Evolutionary conservation across 2,113 vertebrate genomes (phyloP), one percentile per base, ranked within the genome.

Genomic region (Engystomops pustulosus): DNA sequence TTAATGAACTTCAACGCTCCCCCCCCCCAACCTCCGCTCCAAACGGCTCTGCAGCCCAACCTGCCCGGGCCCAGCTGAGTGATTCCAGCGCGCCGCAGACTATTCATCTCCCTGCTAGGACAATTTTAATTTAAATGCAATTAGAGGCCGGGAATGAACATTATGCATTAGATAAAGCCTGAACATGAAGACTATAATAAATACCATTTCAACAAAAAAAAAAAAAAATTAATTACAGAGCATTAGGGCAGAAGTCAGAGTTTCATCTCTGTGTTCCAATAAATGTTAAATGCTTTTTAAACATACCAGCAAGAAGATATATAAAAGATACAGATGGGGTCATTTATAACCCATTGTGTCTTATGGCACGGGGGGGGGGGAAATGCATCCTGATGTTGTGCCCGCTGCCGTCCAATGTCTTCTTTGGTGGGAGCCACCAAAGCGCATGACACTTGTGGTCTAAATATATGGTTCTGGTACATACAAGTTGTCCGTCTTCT

Each of bases 81-180:
- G 93, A 94, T 95, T 96, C 95, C 94, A 68, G 95, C 93, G 92
- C 94, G 93, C 95, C 94, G 34, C 94, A 91, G 91, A 93, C 95
- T 94, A 96, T 96, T 95, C 94, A 96, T 96, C 95, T 95, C 95
- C 92, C 91, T 92, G 93, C 94, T 94, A 95, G 95, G 95, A 94
- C 95, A 94, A 95, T 96, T 97, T 96, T 97, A 95, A 96, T 96
- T 96, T 95, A 96, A 95, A 95, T 92, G 94, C 94, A 96, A 96
- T 97, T 96, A 97, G 95, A 94, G 93, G 92, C 93, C 93, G 93
- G 95, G 96, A 96, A 97, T 95, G 95, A 96, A 95, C 94, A 94
- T 96, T 96, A 95, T 95, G 94, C 94, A 95, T 96, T 95, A 95
- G 95, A 95, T 96, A 95, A 96, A 96, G 94, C 92, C 91, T 41